These are phyloP conservation scores for Heteractis magnifica DNA, from an alignment of 92 coral and sea anemone genomes.

Conservation along the genomic window DNA sequence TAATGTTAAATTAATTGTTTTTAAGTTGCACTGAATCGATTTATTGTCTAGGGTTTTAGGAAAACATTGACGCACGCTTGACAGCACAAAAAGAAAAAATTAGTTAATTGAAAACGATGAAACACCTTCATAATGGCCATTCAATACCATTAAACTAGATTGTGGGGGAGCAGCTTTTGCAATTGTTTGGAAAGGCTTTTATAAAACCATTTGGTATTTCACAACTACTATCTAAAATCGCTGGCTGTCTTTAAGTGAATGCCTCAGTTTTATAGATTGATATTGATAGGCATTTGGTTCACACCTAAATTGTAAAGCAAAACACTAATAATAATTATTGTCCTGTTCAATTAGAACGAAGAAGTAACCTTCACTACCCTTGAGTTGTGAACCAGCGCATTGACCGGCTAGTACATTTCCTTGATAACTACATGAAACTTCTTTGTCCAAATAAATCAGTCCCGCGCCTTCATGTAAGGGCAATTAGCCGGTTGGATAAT, in stretches of 20 bases:
- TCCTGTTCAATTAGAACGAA: slow-evolving; percentile 23
- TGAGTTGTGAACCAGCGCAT: slow-evolving; percentile 14
- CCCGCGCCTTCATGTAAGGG: slow-evolving; percentile 53
- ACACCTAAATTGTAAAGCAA: slow-evolving; percentile 59
- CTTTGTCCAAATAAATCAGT: slow-evolving; percentile 62
- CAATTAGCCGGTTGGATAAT: slow-evolving; percentile 58
- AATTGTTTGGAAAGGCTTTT: not conserved
- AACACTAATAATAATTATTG: slow-evolving; percentile 35
- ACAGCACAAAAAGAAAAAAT: slow-evolving; percentile 13
- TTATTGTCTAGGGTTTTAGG: slow-evolving; percentile 25
- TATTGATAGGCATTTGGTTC: slow-evolving; percentile 40
- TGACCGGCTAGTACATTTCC: slow-evolving; percentile 65
- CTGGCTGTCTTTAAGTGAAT: slow-evolving; percentile 49
- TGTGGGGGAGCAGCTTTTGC: not conserved
- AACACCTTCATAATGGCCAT: not conserved
- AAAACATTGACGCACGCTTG: slow-evolving; percentile 11
- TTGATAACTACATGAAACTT: slow-evolving; percentile 20
- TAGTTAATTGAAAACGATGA: slow-evolving; percentile 16
- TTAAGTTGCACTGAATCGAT: slow-evolving; percentile 21
- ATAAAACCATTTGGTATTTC: slow-evolving; percentile 59
- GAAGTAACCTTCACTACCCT: slow-evolving; percentile 1
- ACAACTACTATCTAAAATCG: slow-evolving; percentile 75
- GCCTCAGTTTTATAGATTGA: slow-evolving; percentile 37
- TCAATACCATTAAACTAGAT: not conserved
- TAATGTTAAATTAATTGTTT: slow-evolving; percentile 39